Evolutionary conservation across 2,888 invertebrate genomes (phyloP), one percentile per base, ranked within the genome.

Genomic region (Steinernema scapterisci): DNA sequence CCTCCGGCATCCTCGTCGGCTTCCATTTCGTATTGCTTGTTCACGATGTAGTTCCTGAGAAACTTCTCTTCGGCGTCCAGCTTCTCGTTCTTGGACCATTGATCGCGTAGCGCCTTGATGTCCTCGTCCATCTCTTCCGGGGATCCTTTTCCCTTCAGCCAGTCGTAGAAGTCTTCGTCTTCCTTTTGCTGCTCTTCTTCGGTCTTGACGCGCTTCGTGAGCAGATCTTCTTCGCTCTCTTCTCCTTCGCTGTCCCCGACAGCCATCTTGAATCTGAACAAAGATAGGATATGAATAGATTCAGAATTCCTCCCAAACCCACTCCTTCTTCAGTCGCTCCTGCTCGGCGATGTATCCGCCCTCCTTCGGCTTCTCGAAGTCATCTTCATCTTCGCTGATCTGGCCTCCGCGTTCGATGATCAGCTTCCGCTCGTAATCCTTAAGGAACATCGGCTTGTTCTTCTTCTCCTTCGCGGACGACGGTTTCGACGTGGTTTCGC

Each of bases 41-140:
- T 93, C 46, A 97, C 89, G 81, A 97, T 92, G 88, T 94, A 97
- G 89, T 99, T 96, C 73, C 94, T 91, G 0, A 99, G 90, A 89
- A 95, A 99, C 74, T 92, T 92, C 87, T 97, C 97, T 44, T 92
- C 92, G 73, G 92, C 91, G 82, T 93, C 92, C 25, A 97, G 89
- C 16, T 78, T 72, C 9, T 76, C 70, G 71, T 73, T 46, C 31
- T 75, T 52, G 16, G 76, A 63, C 81, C 81, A 81, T 1, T 71
- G 71, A 46, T 78, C 54, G 25, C 82, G 83, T 48, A 81, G 73
- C 19, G 80, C 79, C 11, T 51, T 43, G 75, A 79, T 74, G 71
- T 81, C 79, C 56, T 84, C 79, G 54, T 78, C 77, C 25, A 70
- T 44, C 13, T 91, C 81, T 93, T 89, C 80, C 92, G 91, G 21